Conservation (phyloP, 2,113 vertebrate species). For the Misgurnus anguillicaudatus region DNA sequence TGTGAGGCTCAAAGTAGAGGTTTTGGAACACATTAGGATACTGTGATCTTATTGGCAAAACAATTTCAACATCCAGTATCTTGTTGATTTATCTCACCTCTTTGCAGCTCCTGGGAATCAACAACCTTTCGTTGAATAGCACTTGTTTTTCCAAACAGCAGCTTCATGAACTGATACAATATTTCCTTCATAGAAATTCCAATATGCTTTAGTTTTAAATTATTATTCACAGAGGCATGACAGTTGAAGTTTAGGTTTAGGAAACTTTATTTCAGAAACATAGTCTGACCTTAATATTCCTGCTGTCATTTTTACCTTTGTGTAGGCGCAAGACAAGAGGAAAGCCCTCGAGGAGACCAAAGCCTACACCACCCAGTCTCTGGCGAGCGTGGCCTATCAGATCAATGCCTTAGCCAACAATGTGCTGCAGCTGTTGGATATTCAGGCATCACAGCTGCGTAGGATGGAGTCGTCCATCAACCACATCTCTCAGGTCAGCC, state of each 20-base stretch:
- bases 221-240: background rate
- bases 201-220: background rate
- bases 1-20: background rate
- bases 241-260: background rate
- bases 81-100: background rate
- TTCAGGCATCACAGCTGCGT: constrained; percentile 96
- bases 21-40: background rate
- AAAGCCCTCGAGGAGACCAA: constrained; percentile 99
- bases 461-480: constrained; percentile 99
- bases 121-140: no score
- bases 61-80: no score
- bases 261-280: background rate
- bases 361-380: constrained; percentile 97
- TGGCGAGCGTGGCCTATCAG: constrained; percentile 99
- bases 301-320: constrained; percentile 42
- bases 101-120: background rate
- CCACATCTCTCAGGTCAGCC: constrained; percentile 79
- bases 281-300: background rate
- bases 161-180: background rate
- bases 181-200: background rate
- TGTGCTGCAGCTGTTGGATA: constrained; percentile 96
- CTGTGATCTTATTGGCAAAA: background rate
- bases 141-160: no score
- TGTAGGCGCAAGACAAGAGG: constrained; percentile 96
- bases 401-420: constrained; percentile 99